A percentile compares a stretch with the other conserved stretches of the same genome.
phyloP scores from a whole-genome alignment of 2,797 vertebrate genomes.

The Alca torda region DNA sequence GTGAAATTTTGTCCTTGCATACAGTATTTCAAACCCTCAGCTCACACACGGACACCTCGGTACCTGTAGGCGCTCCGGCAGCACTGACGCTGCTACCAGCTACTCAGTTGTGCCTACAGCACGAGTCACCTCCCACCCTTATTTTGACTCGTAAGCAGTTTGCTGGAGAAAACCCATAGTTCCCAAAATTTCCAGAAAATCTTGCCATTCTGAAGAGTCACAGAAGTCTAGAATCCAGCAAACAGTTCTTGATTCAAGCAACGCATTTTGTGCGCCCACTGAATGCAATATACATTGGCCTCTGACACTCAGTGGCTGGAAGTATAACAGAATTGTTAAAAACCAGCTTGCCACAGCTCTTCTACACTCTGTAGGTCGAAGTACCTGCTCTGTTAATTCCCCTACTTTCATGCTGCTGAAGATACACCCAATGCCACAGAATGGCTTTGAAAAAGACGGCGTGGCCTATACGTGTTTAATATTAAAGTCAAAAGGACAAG shows the following conservation, averaged over 20 bases:
- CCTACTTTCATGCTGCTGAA: background rate
- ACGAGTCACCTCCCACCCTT: background rate
- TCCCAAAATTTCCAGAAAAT: background rate
- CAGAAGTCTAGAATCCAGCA: background rate
- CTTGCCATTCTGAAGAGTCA: background rate
- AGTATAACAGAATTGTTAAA: background rate
- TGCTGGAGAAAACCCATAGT: background rate
- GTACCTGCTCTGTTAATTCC: background rate
- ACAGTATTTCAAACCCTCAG: background rate
- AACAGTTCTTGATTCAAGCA: background rate
- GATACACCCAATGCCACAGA: background rate
- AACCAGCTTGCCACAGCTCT: background rate
- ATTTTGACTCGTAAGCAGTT: background rate
- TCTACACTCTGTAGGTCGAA: background rate
- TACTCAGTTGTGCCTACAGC: background rate
- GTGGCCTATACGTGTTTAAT: background rate
- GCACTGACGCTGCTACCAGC: background rate
- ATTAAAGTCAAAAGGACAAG: background rate
- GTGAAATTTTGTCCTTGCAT: background rate
- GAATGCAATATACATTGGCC: background rate
- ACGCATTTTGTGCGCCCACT: background rate
- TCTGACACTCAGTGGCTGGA: background rate
- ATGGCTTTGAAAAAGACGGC: background rate
- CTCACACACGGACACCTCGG: background rate
- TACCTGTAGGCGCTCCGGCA: background rate